phyloP scores from a whole-genome alignment of 2,888 invertebrate genomes.

The Habroteleia sp. region DNA sequence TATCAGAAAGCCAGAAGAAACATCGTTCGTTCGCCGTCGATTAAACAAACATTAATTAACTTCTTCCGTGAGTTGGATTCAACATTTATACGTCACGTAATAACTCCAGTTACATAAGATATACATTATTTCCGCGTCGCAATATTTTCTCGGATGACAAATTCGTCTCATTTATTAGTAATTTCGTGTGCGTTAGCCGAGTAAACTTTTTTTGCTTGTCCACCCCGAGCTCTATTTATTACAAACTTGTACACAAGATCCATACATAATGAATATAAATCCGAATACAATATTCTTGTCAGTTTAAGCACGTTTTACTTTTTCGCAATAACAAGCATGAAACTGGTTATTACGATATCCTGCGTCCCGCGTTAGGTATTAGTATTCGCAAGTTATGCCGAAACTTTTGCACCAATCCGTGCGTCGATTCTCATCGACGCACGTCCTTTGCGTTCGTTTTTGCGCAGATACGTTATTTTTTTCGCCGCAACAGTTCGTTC shows the following conservation, averaged over 20 bases:
- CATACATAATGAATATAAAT: constrained; percentile 60
- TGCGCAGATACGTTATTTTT: constrained; percentile 24
- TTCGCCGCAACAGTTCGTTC: constrained; percentile 47
- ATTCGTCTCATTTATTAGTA: constrained; percentile 32
- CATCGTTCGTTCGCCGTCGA: not conserved
- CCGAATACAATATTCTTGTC: constrained; percentile 55
- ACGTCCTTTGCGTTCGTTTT: constrained; percentile 54
- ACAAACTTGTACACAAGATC: constrained; percentile 39
- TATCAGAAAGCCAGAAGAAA: not conserved
- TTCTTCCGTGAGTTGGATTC: constrained; percentile 14
- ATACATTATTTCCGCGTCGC: constrained; percentile 13
- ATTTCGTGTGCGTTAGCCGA: constrained; percentile 23
- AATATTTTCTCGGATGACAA: constrained; percentile 20
- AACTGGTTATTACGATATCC: constrained; percentile 56
- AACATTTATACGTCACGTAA: constrained; percentile 22
- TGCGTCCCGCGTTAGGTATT: constrained; percentile 64
- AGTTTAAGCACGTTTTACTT: constrained; percentile 61
- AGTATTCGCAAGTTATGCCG: constrained; percentile 72
- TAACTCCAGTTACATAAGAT: constrained; percentile 18
- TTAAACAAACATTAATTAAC: constrained; percentile 40
- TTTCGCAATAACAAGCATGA: constrained; percentile 61
- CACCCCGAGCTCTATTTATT: constrained; percentile 49
- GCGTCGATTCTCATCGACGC: constrained; percentile 67
- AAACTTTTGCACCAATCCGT: constrained; percentile 72
- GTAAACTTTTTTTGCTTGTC: constrained; percentile 31